These are phyloP conservation scores for Nycticryphes semicollaris DNA, from an alignment of 2,113 vertebrate genomes.

Conservation along the genomic window DNA sequence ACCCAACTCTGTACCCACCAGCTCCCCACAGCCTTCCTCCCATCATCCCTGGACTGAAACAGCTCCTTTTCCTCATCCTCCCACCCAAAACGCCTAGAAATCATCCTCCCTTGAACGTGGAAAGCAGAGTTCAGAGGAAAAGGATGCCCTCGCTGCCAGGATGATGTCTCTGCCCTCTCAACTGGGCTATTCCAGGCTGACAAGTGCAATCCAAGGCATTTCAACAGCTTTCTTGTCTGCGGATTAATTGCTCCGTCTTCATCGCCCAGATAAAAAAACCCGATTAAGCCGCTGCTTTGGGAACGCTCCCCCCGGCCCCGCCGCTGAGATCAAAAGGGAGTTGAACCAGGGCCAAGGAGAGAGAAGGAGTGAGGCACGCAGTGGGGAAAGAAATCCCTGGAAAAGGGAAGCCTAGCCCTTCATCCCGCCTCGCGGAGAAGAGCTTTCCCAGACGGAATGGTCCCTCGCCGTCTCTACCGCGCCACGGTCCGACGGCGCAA, in stretches of 20 bases:
- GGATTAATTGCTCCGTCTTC: background rate
- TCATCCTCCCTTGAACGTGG: accelerated
- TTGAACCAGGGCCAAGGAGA: background rate
- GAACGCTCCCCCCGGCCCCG: background rate
- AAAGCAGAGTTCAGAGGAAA: background rate
- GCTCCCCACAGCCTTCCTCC: background rate
- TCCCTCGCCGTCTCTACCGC: accelerated
- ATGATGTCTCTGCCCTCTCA: background rate
- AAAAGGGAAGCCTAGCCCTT: background rate
- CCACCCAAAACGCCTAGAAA: background rate
- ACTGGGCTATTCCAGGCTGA: background rate
- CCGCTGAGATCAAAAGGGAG: background rate
- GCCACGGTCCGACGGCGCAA: accelerated
- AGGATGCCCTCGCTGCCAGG: background rate
- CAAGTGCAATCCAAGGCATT: background rate
- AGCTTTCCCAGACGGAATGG: background rate
- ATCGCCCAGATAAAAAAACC: background rate
- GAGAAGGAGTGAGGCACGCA: background rate
- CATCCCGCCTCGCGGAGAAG: accelerated
- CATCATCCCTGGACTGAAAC: accelerated
- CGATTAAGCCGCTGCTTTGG: background rate
- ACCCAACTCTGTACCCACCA: accelerated
- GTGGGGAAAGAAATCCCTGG: background rate
- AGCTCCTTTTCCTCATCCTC: background rate
- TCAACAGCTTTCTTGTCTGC: background rate